These are phyloP conservation scores for Pterocles orientalis DNA, from an alignment of 2,113 vertebrate species.

Conservation along the genomic window DNA sequence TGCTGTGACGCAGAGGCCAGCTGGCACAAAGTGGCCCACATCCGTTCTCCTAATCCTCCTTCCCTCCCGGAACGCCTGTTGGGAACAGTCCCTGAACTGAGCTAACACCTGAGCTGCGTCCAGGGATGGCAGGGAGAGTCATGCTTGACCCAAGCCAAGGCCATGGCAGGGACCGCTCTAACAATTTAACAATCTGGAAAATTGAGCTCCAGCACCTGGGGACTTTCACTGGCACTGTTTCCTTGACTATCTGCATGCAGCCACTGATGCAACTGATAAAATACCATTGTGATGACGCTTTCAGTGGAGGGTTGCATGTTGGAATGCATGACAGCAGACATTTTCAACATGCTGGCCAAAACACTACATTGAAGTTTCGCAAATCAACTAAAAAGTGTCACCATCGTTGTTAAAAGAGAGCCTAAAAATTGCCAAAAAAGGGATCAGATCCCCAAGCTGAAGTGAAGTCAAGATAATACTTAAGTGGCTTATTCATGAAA, in stretches of 20 bases:
- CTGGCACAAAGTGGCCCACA: neutral
- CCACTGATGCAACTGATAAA: neutral
- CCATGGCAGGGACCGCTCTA: neutral
- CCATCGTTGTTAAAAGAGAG: neutral
- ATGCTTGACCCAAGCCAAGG: conserved; percentile 28
- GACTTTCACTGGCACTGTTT: neutral
- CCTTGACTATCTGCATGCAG: neutral
- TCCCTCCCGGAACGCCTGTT: neutral
- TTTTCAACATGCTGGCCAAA: neutral
- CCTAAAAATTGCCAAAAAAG: neutral
- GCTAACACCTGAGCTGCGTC: neutral
- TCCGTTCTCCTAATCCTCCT: conserved; percentile 13
- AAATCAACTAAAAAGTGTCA: neutral
- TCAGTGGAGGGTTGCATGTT: neutral
- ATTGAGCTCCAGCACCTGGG: conserved; percentile 46
- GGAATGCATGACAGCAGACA: neutral
- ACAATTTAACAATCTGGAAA: conserved; percentile 29
- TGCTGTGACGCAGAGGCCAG: neutral
- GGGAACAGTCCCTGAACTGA: neutral
- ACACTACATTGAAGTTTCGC: neutral
- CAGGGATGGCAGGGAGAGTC: conserved; percentile 3
- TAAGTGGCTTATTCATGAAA: conserved; percentile 1
- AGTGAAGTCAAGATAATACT: conserved; percentile 12
- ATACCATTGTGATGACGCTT: neutral
- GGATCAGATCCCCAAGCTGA: neutral